Percentiles rank a stretch among this genome's conserved stretches.
Conservation (phyloP, 2,797 vertebrate species). For the Cyprinodon diabolis region DNA sequence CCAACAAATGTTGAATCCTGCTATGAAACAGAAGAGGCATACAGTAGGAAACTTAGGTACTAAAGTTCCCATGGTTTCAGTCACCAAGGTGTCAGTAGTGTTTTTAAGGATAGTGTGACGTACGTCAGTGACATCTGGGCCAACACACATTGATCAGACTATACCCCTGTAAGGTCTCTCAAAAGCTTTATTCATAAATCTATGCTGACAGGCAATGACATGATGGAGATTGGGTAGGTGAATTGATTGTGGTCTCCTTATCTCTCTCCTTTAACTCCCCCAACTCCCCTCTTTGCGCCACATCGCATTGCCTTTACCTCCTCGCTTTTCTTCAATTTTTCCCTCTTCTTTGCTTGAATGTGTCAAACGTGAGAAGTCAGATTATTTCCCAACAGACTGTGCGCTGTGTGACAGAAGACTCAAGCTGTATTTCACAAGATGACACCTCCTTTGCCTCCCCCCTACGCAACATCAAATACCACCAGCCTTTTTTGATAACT, state of each 20-base stretch:
- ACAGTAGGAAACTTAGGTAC: not conserved
- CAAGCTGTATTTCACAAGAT: conserved; percentile 72
- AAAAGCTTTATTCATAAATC: conserved; percentile 77
- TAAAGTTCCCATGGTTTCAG: conserved; percentile 9
- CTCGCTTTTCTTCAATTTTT: conserved; percentile 22
- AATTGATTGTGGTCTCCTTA: conserved; percentile 73
- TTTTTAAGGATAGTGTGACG: conserved; percentile 31
- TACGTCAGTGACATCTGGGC: conserved; percentile 50
- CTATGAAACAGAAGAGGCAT: not conserved
- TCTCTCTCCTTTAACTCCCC: conserved; percentile 37
- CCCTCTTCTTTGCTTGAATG: conserved; percentile 58
- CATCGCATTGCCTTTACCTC: conserved; percentile 34
- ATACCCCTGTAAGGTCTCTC: conserved; percentile 65
- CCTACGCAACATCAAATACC: conserved; percentile 73
- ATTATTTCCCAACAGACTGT: conserved; percentile 78
- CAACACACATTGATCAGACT: conserved; percentile 63
- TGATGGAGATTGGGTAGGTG: conserved; percentile 69
- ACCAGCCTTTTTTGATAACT: conserved; percentile 76
- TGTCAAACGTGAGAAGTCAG: conserved; percentile 76
- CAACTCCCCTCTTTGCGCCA: conserved; percentile 51
- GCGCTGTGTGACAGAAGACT: conserved; percentile 72
- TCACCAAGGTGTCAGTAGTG: conserved; percentile 19
- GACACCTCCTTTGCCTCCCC: conserved; percentile 62
- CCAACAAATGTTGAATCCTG: not conserved
- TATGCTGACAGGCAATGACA: conserved; percentile 78